Evolutionary conservation across 2,888 invertebrate species (phyloP).

Genomic region (Drosophila infuscata): DNA sequence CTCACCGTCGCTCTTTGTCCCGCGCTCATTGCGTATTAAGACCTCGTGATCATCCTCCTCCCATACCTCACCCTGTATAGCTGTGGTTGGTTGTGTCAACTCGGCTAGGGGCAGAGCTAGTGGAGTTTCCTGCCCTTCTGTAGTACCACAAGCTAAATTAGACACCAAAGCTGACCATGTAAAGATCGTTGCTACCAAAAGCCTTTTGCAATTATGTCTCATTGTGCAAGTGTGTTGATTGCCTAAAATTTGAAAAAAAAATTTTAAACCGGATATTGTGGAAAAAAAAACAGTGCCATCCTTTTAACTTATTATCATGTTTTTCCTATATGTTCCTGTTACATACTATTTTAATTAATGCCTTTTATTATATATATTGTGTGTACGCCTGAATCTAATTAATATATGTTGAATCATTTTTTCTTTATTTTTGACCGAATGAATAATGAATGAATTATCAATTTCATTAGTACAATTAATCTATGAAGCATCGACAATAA

Average conservation of each 20-base stretch:
- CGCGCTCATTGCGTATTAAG: slow-evolving; percentile 91
- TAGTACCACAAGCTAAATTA: slow-evolving; percentile 80
- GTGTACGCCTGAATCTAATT: background rate
- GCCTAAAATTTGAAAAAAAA: slow-evolving; percentile 10
- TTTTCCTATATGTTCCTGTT: background rate
- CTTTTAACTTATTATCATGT: background rate
- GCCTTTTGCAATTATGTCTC: slow-evolving; percentile 67
- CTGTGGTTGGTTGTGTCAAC: slow-evolving; percentile 84
- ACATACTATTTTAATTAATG: background rate
- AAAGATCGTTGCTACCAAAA: slow-evolving; percentile 59
- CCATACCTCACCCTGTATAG: slow-evolving; percentile 89
- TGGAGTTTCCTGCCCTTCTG: slow-evolving; percentile 85
- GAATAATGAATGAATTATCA: background rate
- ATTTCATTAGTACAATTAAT: background rate
- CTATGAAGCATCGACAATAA: background rate
- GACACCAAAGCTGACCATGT: slow-evolving; percentile 81
- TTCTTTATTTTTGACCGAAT: background rate
- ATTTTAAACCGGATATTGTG: background rate
- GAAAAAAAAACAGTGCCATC: background rate
- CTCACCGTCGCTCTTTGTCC: slow-evolving; percentile 87
- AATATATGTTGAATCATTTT: background rate
- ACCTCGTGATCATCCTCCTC: slow-evolving; percentile 93
- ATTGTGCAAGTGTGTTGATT: slow-evolving; percentile 55
- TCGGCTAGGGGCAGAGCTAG: slow-evolving; percentile 84
- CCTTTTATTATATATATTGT: background rate